Base-by-base conservation (phyloP, 2,888 invertebrate genomes). In the Aphidius colemani region DNA sequence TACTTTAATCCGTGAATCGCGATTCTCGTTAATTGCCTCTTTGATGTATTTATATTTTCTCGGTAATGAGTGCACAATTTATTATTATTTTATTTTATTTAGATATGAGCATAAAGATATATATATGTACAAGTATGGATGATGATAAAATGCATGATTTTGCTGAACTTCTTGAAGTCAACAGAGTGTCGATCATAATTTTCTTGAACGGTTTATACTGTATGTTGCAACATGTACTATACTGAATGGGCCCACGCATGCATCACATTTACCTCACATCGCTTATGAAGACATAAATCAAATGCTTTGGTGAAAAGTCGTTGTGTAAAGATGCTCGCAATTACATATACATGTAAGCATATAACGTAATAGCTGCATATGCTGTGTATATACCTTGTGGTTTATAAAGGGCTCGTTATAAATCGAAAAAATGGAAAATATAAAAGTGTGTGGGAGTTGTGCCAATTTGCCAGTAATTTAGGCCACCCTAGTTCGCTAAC, bases 281-380 rank as follows among this genome's bases (percentile, higher is more conserved):
- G 73, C 76, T 70, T 75, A 79, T 79, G 78, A 80, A 80, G 80
- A 77, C 79, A 79, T 80, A 80, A 80, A 80, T 80, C 80, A 80
- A 78, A 72, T 68, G 75, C 75, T 78, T 77, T 78, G 76, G 77
- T 74, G 75, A 75, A 77, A 76, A 65, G 69, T 59, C 65, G 66
- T 65, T 67, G 66, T 69, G 66, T 45, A 46, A 46, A 57, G 77
- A 76, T 78, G 78, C 78, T 78, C 79, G 78, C 80, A 79, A 80
- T 80, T 80, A 79, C 78, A 77, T 30, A 30, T 71, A 76, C 76
- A 75, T 74, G 75, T 76, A 76, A 76, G 74, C 78, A 74, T 77
- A 74, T 77, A 77, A 76, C 75, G 75, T 74, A 75, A 79, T 78
- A 75, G 70, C n/a, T 72, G 71, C 71, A 72, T 71, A 68, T 70